A percentile compares a stretch with the other conserved stretches of the same genome.
phyloP scores from a whole-genome alignment of 1,140 invertebrate species.

The Oncopodura yosiiana region DNA sequence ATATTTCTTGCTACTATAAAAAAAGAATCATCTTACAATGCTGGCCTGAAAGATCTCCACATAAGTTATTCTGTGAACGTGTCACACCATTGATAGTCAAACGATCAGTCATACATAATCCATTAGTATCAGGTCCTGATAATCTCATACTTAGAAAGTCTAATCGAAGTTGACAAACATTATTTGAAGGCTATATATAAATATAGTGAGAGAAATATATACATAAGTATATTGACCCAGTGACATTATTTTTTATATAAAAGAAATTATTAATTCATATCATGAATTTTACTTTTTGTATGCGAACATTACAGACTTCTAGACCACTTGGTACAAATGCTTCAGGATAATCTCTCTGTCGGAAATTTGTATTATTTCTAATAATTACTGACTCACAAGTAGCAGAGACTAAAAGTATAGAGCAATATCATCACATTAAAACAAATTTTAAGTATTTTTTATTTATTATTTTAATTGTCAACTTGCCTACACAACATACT shows the following conservation, averaged over 20 bases:
- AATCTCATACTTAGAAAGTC: constrained; percentile 27
- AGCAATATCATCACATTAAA: not conserved
- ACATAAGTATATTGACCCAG: not conserved
- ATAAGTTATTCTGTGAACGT: constrained; percentile 19
- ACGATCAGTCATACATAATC: constrained; percentile 25
- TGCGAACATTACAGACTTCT: constrained; percentile 30
- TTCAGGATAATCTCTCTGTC: constrained; percentile 23
- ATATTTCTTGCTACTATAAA: not conserved
- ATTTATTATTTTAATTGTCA: not conserved
- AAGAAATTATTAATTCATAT: not conserved
- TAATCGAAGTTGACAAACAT: constrained; percentile 30
- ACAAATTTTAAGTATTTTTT: not conserved
- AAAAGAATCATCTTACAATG: constrained; percentile 28
- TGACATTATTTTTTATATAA: not conserved
- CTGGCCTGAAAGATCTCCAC: constrained; percentile 25
- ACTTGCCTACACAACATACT: constrained; percentile 32
- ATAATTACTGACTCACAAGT: constrained; percentile 25
- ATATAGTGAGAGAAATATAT: not conserved
- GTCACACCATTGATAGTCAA: constrained; percentile 31
- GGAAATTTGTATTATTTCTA: constrained; percentile 32
- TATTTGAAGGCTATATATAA: constrained; percentile 12
- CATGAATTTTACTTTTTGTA: constrained; percentile 27
- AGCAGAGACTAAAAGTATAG: constrained; percentile 14
- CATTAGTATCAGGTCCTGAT: constrained; percentile 15
- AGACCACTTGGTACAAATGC: constrained; percentile 19